A percentile compares a stretch with the other conserved stretches of the same genome.
These are phyloP conservation scores for Ostrea edulis DNA, from an alignment of 1,140 invertebrate species.

Conservation along the genomic window DNA sequence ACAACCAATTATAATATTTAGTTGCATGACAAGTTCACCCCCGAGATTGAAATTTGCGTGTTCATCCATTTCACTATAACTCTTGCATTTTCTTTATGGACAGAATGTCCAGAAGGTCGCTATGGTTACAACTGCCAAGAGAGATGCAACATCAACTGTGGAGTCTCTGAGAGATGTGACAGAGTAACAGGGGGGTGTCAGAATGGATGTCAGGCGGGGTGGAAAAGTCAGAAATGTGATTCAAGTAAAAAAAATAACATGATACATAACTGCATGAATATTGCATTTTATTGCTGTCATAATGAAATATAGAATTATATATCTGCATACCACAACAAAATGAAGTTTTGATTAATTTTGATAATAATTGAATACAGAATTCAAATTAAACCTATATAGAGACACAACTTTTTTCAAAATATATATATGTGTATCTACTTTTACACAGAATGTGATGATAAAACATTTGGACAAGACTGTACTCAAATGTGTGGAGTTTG, in stretches of 20 bases:
- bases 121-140: neutral
- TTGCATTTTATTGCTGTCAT: neutral
- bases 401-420: neutral
- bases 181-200: neutral
- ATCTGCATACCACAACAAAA: neutral
- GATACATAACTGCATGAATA: too few species aligned
- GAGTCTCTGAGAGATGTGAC: neutral
- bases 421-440: neutral
- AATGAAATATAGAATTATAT: neutral
- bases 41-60: too few species aligned
- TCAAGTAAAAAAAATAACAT: neutral
- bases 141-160: neutral
- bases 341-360: too few species aligned
- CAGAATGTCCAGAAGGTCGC: neutral
- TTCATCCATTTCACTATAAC: too few species aligned
- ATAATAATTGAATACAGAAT: too few species aligned
- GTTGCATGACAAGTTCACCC: too few species aligned
- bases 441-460: neutral
- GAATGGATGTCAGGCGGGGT: neutral
- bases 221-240: neutral
- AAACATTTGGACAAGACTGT: neutral
- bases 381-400: too few species aligned
- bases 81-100: neutral
- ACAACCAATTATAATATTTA: too few species aligned
- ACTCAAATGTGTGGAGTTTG: neutral